Evolutionary conservation across 2,888 invertebrate genomes (phyloP), one percentile per base, ranked within the genome.

Genomic region (Tinea pellionella): DNA sequence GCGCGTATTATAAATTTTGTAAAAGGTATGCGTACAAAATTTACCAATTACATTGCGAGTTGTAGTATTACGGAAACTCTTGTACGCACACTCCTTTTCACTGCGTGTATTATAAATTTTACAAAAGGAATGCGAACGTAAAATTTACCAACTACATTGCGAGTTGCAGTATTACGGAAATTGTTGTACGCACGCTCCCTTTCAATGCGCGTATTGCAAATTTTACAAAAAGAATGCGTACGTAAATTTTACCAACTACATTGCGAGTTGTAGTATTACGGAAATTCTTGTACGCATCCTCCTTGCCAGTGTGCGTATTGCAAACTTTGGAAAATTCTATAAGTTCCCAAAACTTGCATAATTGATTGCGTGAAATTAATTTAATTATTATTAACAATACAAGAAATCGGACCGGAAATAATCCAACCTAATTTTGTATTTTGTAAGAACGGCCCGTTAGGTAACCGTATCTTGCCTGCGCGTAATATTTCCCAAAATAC

Each of bases 341-440:
- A 0, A 64, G 32, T 30, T 64, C 64, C 64, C 64, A 65, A 59
- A 65, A 65, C 43, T 59, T 51, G 58, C 37, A 59, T 16, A 63
- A 51, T 24, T 15, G 59, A 18, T n/a, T 57, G 55, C 3, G 60
- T 43, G 15, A 61, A 61, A 59, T 65, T 64, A 42, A 65, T 1
- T 63, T 60, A 32, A 62, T 8, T 55, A 60, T 47, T 16, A 15
- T 55, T 42, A 24, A 60, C 13, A 9, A 58, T 59, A 9, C 15
- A 29, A n/a, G 24, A 16, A 11, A 63, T 13, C 9, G 65, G 61
- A 13, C 63, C 65, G 8, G 63, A 61, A 9, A 64, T 42, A 13
- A 63, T 58, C 65, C 65, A 65, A 11, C 65, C 65, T 13, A 64
- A 61, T 42, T 61, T 64, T 7, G 63, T 60, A 30, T 63, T 63